These are phyloP conservation scores for Trigoniulus corallinus DNA, from an alignment of 1,140 invertebrate genomes.

Conservation along the genomic window DNA sequence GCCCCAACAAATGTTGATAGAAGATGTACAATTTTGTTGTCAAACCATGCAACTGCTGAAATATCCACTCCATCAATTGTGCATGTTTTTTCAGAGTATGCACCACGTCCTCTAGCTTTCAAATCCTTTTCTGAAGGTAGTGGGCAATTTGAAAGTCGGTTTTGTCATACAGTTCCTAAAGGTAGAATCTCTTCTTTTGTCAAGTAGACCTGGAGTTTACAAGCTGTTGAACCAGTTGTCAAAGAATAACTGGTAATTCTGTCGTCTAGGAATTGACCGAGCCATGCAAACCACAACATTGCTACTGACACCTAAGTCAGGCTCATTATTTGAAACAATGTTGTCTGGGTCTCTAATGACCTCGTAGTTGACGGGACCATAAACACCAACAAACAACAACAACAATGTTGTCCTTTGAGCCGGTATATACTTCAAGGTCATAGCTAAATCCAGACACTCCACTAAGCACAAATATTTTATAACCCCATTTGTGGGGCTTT, in stretches of 20 bases:
- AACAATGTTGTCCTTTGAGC: constrained; percentile 9
- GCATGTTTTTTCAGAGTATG: too few relatives aligned
- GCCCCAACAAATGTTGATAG: constrained; percentile 3
- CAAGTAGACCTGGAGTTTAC: constrained; percentile 12
- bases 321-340: background rate
- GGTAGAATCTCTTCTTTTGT: constrained; percentile 15
- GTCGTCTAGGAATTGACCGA: background rate
- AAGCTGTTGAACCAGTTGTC: constrained; percentile 14
- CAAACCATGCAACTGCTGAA: constrained; percentile 2
- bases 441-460: constrained; percentile 12
- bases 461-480: too few relatives aligned
- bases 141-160: too few relatives aligned
- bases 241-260: constrained; percentile 3
- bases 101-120: too few relatives aligned
- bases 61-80: too few relatives aligned
- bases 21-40: background rate
- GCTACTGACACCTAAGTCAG: too few relatives aligned
- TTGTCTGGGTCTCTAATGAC: too few relatives aligned
- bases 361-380: too few relatives aligned
- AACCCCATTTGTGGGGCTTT: too few relatives aligned
- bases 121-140: too few relatives aligned
- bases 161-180: constrained; percentile 22
- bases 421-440: constrained; percentile 15
- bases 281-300: background rate
- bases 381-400: too few relatives aligned